Base-by-base conservation (phyloP, 2,888 invertebrate species). In the Leptothorax acervorum region DNA sequence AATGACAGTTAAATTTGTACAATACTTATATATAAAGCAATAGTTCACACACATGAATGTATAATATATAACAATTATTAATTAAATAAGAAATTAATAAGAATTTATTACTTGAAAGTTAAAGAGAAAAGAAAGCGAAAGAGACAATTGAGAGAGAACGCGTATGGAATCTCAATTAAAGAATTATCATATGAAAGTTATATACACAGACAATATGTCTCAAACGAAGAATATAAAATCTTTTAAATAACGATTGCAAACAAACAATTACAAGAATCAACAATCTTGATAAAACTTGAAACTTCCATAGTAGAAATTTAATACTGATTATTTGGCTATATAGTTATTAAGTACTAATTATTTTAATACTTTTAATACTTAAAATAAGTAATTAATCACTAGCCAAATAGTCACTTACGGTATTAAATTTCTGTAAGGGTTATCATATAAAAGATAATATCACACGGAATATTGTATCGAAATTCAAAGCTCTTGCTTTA, bases 61-160 rank as follows among this genome's bases (percentile, higher is more conserved):
- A 55, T 71, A 23, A 71, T 5, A 12, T 73, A 28, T 55, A 39
- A 39, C 1, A 12, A 73, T 57, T 18, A 73, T 15, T 55, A 55
- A 55, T 73, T 57, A n/a, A 57, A 28, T 18, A 39, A 6, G 3
- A 60, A 60, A 42, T 73, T 28, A 73, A 57, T 63, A 48, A 63
- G 48, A 48, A 62, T 23, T 48, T 12, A 31, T 74, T 35, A 48
- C 15, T 60, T 48, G 63, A 63, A 23, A 63, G 45, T 48, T 62
- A n/a, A 11, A 63, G 35, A 63, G 63, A 63, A 75, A 63, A 35
- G 48, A 48, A 75, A 63, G 62, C 42, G 31, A 28, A 11, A 42
- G 57, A 18, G 31, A 75, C 35, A 23, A 75, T 48, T n/a, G 5
- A 48, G 63, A 5, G 42, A 62, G 48, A 62, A 48, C 35, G 31